Evolutionary conservation across 2,113 vertebrate genomes (phyloP), one percentile per base, ranked within the genome.

Genomic region (Amblyopsis rosae): DNA sequence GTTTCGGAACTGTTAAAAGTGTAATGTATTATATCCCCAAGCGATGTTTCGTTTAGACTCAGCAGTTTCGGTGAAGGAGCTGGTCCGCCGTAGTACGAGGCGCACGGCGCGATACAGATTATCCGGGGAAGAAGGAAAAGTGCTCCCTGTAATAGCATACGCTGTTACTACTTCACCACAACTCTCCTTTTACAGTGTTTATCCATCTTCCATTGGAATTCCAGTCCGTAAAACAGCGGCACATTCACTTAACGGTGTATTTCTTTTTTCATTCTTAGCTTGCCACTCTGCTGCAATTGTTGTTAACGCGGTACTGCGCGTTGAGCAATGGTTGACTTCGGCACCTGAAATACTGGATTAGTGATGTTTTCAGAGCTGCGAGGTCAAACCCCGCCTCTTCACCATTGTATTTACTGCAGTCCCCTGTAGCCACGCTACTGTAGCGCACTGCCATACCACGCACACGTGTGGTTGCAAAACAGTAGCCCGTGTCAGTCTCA

Each of bases 311-410:
- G 80, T 83, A 70, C 76, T 76, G 89, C 87, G 84, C 81, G 67
- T 5, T 64, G 77, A 87, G 85, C 80, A 70, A 6, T 65, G 77
- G 48, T 74, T 72, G 76, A 86, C 81, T 90, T 79, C 72, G 76
- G 74, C 89, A 94, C 93, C 93, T 94, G 92, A 92, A 92, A 87
- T 88, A 87, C 89, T 85, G 92, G 90, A 91, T 89, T 77, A 83
- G 89, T 80, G 88, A 89, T 86, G 91, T 90, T 92, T 90, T 88
- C 84, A 69, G 83, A 76, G 87, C 84, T 6, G 77, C 82, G 85
- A 90, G 87, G 89, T 90, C 83, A 91, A 90, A 83, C 89, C 86
- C 89, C 92, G 89, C 92, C 92, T 86, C 88, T 77, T 56, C 81
- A 54, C 71, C 87, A 68, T 83, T 81, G 86, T 91, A 74, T 86